A percentile compares a stretch with the other conserved stretches of the same genome.
These are phyloP conservation scores for Abrostola triplasia DNA, from an alignment of 2,888 invertebrate genomes.

Conservation along the genomic window DNA sequence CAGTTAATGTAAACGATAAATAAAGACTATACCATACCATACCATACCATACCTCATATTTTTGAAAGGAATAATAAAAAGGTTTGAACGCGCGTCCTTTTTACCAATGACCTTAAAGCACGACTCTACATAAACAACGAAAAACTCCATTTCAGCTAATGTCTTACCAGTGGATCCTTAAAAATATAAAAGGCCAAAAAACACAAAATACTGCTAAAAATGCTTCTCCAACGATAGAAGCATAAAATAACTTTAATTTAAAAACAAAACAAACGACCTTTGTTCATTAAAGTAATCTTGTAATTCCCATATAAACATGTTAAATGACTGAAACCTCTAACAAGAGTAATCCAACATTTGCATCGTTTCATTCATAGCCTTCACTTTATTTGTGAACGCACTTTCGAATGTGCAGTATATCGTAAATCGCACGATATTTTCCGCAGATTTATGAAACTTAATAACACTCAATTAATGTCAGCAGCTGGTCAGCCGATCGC, in stretches of 20 bases:
- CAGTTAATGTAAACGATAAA: too few relatives aligned
- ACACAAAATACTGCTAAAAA: too few relatives aligned
- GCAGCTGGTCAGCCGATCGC: conserved; percentile 37
- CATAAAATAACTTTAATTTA: too few relatives aligned
- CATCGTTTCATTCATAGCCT: conserved; percentile 45
- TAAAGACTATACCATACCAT: too few relatives aligned
- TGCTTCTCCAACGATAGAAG: too few relatives aligned
- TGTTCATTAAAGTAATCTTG: not conserved
- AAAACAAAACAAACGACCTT: too few relatives aligned
- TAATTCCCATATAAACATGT: conserved; percentile 1
- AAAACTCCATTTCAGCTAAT: not conserved
- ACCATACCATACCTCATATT: not conserved
- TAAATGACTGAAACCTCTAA: conserved; percentile 12
- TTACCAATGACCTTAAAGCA: not conserved
- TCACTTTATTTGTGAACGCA: conserved; percentile 44
- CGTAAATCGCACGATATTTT: conserved; percentile 40
- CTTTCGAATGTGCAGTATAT: conserved; percentile 51
- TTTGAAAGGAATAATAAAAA: not conserved
- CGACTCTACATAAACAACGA: not conserved
- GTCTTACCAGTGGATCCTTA: not conserved
- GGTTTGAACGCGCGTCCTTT: not conserved
- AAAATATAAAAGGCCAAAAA: too few relatives aligned
- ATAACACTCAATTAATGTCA: conserved; percentile 49
- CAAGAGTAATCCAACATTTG: conserved; percentile 16
- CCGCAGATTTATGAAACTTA: conserved; percentile 52